Percentiles rank a stretch among this genome's conserved stretches.
These are phyloP conservation scores for Mamestra brassicae DNA, from an alignment of 2,888 invertebrate species.

Conservation along the genomic window DNA sequence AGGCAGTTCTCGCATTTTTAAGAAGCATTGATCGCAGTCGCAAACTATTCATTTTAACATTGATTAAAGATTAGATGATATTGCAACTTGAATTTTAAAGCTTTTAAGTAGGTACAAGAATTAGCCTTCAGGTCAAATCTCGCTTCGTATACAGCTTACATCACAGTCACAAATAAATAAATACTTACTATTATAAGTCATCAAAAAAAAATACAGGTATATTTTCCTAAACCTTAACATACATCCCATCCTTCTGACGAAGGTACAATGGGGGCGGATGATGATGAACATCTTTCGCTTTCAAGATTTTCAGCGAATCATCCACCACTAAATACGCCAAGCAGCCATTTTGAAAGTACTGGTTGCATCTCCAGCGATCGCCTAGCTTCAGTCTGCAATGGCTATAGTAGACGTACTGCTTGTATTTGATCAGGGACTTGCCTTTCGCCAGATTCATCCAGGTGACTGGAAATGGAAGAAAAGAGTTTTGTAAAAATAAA, in stretches of 20 bases:
- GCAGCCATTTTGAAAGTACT: constrained; percentile 39
- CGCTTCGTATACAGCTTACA: not conserved
- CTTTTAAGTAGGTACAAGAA: too few species aligned
- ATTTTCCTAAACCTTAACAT: constrained; percentile 5
- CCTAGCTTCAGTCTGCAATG: constrained; percentile 47
- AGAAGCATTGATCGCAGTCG: too few species aligned
- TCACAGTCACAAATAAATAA: not conserved
- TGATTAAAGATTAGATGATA: too few species aligned
- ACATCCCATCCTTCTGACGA: constrained; percentile 23
- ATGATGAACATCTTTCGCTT: constrained; percentile 30
- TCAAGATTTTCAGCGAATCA: constrained; percentile 28
- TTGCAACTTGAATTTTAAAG: too few species aligned
- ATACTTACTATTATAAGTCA: not conserved
- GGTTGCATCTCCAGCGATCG: constrained; percentile 54
- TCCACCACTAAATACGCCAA: constrained; percentile 44
- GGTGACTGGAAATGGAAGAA: constrained; percentile 39
- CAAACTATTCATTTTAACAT: too few species aligned
- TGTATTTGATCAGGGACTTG: constrained; percentile 44
- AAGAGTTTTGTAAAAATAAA: not conserved
- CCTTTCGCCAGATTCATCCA: constrained; percentile 41
- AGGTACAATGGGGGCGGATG: constrained; percentile 39
- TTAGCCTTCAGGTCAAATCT: not conserved
- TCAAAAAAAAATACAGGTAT: not conserved
- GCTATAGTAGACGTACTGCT: constrained; percentile 31
- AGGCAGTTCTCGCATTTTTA: too few species aligned